Evolutionary conservation across 2,797 vertebrate species (phyloP), one percentile per base, ranked within the genome.

Genomic region (Pantherophis alleghaniensis): DNA sequence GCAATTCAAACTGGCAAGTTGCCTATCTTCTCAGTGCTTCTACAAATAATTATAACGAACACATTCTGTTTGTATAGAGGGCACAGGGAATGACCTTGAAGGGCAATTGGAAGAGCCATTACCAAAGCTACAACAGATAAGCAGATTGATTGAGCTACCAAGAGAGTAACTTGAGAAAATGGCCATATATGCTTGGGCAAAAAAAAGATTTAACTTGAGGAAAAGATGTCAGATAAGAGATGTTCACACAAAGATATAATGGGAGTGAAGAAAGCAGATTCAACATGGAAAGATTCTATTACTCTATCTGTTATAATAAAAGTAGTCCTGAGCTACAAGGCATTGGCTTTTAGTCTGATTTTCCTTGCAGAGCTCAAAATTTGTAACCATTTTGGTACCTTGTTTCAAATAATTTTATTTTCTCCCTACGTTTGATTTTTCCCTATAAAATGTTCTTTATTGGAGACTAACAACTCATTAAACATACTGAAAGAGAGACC

Each of bases 1-100:
- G 22, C 42, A 53, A 57, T 87, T 60, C 60, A 60, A 93, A 94
- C 63, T 87, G 90, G 47, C 87, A 91, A 87, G 90, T 24, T n/a
- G 60, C 79, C 47, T 87, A 92, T 86, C 61, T 37, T 86, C 66
- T 74, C 56, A 93, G 32, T 63, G 51, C 59, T 92, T 92, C 86
- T 56, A 69, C 74, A 59, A 89, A 91, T 16, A 53, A 14, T 28
- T 79, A 47, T 86, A 91, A 93, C 56, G 42, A 91, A 90, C 53
- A 87, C 28, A 87, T 42, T 87, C 69, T 69, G n/a, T 90, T 24
- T 47, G 4, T 5, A 5, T 24, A 47, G 10, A 83, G 74, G 74
- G 37, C 74, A 83, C 10, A 83, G 20, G 18, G 10, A 83, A 83
- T 12, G 20, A 24, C 74, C 10, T 47, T 83, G 42, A 83, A 83